Evolutionary conservation across 2,113 vertebrate species (phyloP).

Genomic region (Glaucomys volans): DNA sequence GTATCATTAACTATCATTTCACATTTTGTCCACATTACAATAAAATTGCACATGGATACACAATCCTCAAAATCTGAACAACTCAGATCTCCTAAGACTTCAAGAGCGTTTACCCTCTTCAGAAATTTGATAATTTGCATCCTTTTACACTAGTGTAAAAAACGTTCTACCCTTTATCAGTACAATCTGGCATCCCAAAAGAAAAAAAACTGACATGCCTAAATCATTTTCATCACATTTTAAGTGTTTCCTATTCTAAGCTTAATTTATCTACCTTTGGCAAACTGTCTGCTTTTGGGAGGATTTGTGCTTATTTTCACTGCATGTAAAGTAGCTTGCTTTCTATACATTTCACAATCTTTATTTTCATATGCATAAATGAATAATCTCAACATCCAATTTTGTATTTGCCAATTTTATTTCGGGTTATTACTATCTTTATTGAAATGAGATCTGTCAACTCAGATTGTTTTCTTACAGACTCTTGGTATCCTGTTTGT

Average conservation of each 20-base stretch:
- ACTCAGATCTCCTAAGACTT: neutral
- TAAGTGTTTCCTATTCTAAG: neutral
- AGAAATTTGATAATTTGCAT: constrained; percentile 19
- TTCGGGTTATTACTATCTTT: constrained; percentile 12
- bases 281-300: constrained; percentile 16
- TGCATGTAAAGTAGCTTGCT: constrained; percentile 1
- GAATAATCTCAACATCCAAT: neutral
- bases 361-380: constrained; percentile 47
- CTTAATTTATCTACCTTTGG: neutral
- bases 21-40: constrained; percentile 8
- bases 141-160: neutral
- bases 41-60: neutral
- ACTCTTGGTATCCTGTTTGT: constrained; percentile 27
- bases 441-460: constrained; percentile 53
- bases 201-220: neutral
- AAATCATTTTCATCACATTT: neutral
- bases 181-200: neutral
- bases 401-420: constrained; percentile 29
- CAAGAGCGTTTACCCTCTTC: neutral
- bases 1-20: neutral
- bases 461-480: neutral
- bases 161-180: neutral
- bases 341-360: constrained; percentile 19
- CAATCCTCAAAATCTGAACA: constrained; percentile 9
- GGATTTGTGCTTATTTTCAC: constrained; percentile 57